A percentile compares a stretch with the other conserved stretches of the same genome.
These are phyloP conservation scores for Hemaris fuciformis DNA, from an alignment of 2,888 invertebrate species.

Conservation along the genomic window DNA sequence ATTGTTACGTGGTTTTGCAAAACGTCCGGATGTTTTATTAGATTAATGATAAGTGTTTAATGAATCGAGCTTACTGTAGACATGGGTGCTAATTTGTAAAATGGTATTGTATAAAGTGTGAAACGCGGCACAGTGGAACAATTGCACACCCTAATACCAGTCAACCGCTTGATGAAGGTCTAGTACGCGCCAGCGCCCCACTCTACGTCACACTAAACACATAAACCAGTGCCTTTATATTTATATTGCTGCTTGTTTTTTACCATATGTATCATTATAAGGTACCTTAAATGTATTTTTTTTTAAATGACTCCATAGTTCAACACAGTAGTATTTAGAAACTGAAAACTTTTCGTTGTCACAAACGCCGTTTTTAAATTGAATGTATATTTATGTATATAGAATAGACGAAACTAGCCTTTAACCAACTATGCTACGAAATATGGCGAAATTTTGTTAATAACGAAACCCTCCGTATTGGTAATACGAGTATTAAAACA, in stretches of 20 bases:
- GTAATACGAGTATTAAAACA: no score
- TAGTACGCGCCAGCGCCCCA: slow-evolving; percentile 39
- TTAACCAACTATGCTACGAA: no score
- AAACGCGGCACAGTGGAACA: slow-evolving; percentile 74
- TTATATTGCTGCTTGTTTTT: slow-evolving; percentile 4
- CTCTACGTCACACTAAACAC: slow-evolving; percentile 40
- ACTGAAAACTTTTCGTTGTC: not conserved
- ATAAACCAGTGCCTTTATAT: slow-evolving; percentile 8
- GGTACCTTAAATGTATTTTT: no score
- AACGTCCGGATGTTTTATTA: not conserved
- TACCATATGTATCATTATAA: no score
- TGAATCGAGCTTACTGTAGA: slow-evolving; percentile 39
- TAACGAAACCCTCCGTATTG: no score
- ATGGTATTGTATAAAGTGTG: slow-evolving; percentile 65
- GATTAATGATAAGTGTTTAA: slow-evolving; percentile 35
- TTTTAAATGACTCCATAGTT: no score
- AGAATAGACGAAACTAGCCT: no score
- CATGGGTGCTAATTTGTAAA: slow-evolving; percentile 70
- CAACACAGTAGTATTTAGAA: no score
- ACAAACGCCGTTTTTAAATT: no score
- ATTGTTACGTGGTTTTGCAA: not conserved
- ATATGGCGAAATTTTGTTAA: no score
- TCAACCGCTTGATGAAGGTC: slow-evolving; percentile 80
- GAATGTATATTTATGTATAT: no score
- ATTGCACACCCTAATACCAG: slow-evolving; percentile 78